These are phyloP conservation scores for Pterois miles DNA, from an alignment of 2,797 vertebrate genomes.

Conservation along the genomic window DNA sequence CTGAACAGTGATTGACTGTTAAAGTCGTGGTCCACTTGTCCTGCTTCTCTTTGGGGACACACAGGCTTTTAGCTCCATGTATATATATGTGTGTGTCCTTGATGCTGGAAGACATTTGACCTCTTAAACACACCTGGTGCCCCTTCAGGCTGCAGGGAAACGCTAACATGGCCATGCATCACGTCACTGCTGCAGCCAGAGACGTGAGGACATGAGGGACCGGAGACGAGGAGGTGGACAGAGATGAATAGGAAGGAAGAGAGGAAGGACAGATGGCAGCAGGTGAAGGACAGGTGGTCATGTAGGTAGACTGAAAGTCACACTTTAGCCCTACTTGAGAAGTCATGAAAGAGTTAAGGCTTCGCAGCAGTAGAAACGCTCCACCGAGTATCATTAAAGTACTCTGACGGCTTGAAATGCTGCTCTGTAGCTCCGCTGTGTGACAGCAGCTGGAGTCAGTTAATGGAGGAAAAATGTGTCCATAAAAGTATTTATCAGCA, in stretches of 20 bases:
- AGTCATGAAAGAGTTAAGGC: neutral
- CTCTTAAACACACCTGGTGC: constrained; percentile 55
- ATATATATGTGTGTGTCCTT: constrained; percentile 24
- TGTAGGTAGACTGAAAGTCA: neutral
- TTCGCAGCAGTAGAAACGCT: neutral
- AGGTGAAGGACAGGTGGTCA: neutral
- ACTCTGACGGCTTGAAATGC: neutral
- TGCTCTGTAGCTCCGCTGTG: neutral
- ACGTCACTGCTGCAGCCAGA: constrained; percentile 35
- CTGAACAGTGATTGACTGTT: constrained; percentile 64
- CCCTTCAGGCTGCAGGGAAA: constrained; percentile 29
- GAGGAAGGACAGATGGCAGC: neutral
- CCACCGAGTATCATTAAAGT: no score
- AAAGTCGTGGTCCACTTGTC: constrained; percentile 46
- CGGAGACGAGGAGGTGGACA: neutral
- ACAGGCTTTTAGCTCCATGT: constrained; percentile 8
- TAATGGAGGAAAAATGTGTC: neutral
- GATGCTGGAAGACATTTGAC: constrained; percentile 29
- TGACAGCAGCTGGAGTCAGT: neutral
- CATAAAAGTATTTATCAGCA: no score
- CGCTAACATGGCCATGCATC: constrained; percentile 65
- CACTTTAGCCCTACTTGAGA: neutral
- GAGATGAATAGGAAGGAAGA: neutral
- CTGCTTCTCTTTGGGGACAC: constrained; percentile 23
- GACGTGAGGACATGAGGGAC: neutral